Evolutionary conservation across 2,888 invertebrate species (phyloP), one percentile per base, ranked within the genome.

Genomic region (Psylliodes chrysocephalus): DNA sequence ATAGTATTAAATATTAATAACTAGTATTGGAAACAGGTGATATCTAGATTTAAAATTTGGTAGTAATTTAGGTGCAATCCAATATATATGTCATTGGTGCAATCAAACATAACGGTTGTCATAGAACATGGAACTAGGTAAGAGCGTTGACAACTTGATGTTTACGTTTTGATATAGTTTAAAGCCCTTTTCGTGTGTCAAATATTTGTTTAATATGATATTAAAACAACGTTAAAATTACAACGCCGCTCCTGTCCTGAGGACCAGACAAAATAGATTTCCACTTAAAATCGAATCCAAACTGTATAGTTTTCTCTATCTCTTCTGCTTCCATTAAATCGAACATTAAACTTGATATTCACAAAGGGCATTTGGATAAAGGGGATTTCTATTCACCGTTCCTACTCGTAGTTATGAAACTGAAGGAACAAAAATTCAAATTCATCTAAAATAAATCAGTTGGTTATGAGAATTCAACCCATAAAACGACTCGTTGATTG

Each of bases 401-500:
- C 7, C 28, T 28, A 54, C 40, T 53, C 12, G n/a, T 22, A 22
- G 3, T 22, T 25, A 40, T n/a, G 15, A 22, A 6, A 22, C 22
- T 22, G 22, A n/a, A n/a, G 25, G 38, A 12, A 2, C 42, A 22
- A 33, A 17, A 25, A 54, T 40, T 54, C 42, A 28, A 40, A 54
- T 42, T 54, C 42, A 25, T 12, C 2, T 42, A 25, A 25, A 54
- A 42, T 42, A 54, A 54, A 42, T 54, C 42, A 42, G 1, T n/a
- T 28, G 28, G 28, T 42, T 54, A 42, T 42, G 42, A 42, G 17
- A 54, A 54, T 30, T 54, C 42, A 25, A 5, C 6, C 10, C 25
- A n/a, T 54, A 54, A 54, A 54, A 54, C 25, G 42, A 42, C 22
- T 22, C 40, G 28, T 28, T 54, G 54, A 54, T 54, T 54, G 54